These are phyloP conservation scores for Melanogrammus aeglefinus DNA, from an alignment of 2,797 vertebrate genomes.

Conservation along the genomic window DNA sequence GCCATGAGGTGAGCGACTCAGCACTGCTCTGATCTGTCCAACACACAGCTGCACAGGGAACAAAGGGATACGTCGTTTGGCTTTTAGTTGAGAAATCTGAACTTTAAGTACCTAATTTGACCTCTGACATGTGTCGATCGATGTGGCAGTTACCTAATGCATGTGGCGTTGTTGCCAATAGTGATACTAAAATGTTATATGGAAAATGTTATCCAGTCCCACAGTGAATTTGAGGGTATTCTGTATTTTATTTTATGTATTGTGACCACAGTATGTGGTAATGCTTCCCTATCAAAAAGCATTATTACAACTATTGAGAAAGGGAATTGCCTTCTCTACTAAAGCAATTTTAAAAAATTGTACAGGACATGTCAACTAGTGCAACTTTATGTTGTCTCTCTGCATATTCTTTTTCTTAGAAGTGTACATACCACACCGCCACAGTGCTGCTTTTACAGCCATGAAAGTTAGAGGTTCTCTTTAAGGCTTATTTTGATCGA, in stretches of 20 bases:
- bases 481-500: neutral
- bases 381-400: neutral
- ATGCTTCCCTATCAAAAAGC: neutral
- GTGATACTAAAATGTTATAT: neutral
- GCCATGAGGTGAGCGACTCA: slow-evolving; percentile 16
- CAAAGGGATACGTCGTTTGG: neutral
- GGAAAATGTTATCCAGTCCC: neutral
- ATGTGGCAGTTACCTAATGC: neutral
- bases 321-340: slow-evolving; percentile 7
- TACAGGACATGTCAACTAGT: neutral
- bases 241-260: neutral
- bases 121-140: neutral
- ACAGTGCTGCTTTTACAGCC: slow-evolving; percentile 4
- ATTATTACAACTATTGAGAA: slow-evolving; percentile 4
- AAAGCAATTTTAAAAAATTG: neutral
- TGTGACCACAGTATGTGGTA: neutral
- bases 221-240: neutral
- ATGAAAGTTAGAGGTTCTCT: neutral
- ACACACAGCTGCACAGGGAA: neutral
- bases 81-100: neutral
- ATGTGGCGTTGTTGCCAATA: neutral
- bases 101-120: neutral
- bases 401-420: neutral
- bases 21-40: neutral
- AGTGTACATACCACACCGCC: neutral